Percentiles rank a stretch among this genome's conserved stretches.
Evolutionary conservation across 2,888 invertebrate species (phyloP).

Genomic region (Clostera curtula): DNA sequence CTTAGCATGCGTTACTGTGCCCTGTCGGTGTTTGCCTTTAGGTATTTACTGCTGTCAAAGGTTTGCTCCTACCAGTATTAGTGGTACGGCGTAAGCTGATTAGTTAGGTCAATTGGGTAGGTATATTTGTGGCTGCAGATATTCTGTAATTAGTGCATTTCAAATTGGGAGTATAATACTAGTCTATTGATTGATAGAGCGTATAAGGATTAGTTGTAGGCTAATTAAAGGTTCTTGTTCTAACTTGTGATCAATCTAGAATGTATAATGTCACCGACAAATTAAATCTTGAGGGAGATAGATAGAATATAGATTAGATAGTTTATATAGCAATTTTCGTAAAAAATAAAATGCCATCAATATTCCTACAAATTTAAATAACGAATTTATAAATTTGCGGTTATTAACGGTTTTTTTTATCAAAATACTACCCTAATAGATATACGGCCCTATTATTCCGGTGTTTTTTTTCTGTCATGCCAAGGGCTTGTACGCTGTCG

Average conservation of each 20-base stretch:
- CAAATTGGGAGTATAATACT: not conserved
- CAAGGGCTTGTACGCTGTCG: constrained; percentile 36
- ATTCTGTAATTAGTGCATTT: not conserved
- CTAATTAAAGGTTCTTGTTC: too few relatives aligned
- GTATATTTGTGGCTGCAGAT: constrained; percentile 20
- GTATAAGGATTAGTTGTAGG: too few relatives aligned
- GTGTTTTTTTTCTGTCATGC: constrained; percentile 35
- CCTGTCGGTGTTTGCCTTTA: constrained; percentile 43
- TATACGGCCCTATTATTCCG: constrained; percentile 28
- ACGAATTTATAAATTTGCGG: constrained; percentile 49
- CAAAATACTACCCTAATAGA: constrained; percentile 29
- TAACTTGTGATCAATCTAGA: too few relatives aligned
- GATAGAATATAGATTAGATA: too few relatives aligned
- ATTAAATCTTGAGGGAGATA: too few relatives aligned
- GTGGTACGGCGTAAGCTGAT: constrained; percentile 37
- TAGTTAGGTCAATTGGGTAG: constrained; percentile 48
- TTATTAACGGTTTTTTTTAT: constrained; percentile 30
- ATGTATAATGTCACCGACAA: too few relatives aligned
- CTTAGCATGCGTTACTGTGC: constrained; percentile 40
- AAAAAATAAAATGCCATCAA: too few relatives aligned
- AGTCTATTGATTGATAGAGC: too few relatives aligned
- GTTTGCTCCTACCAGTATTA: constrained; percentile 39
- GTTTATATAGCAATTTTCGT: too few relatives aligned
- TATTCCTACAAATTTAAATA: constrained; percentile 26
- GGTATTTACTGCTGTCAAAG: constrained; percentile 38